phyloP scores from a whole-genome alignment of 2,113 vertebrate species.

The Upupa epops region DNA sequence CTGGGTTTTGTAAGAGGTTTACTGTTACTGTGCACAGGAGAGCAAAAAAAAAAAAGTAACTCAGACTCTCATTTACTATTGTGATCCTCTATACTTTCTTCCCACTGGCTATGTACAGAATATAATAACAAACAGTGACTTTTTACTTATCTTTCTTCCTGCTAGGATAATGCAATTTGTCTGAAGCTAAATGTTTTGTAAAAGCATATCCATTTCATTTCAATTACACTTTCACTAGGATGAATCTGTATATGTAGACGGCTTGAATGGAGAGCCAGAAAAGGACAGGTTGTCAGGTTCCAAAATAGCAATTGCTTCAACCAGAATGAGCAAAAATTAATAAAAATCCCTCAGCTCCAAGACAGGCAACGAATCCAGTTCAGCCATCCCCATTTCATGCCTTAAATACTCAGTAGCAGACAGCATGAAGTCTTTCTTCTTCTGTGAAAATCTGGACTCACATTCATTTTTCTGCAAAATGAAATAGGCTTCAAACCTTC shows the following conservation, averaged over 20 bases:
- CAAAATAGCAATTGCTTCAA: background rate
- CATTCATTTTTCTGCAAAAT: constrained; percentile 4
- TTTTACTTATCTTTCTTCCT: background rate
- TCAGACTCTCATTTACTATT: background rate
- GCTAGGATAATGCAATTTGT: background rate
- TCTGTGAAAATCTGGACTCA: background rate
- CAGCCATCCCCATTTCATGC: background rate
- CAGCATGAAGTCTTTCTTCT: constrained; percentile 12
- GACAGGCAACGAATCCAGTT: constrained; percentile 1
- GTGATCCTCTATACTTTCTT: background rate
- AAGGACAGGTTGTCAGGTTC: background rate
- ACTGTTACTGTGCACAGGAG: background rate
- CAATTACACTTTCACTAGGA: background rate
- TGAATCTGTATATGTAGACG: background rate
- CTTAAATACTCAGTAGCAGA: constrained; percentile 10
- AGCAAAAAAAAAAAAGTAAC: background rate
- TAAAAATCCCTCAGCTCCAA: background rate
- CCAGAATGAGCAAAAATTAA: constrained; percentile 13
- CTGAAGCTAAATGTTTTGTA: background rate
- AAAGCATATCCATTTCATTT: background rate
- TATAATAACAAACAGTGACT: background rate
- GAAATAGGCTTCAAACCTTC: background rate
- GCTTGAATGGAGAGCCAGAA: background rate
- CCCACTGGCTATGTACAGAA: background rate
- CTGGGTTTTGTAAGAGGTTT: background rate